These are phyloP conservation scores for Resseliella maxima DNA, from an alignment of 2,888 invertebrate species.

Conservation along the genomic window DNA sequence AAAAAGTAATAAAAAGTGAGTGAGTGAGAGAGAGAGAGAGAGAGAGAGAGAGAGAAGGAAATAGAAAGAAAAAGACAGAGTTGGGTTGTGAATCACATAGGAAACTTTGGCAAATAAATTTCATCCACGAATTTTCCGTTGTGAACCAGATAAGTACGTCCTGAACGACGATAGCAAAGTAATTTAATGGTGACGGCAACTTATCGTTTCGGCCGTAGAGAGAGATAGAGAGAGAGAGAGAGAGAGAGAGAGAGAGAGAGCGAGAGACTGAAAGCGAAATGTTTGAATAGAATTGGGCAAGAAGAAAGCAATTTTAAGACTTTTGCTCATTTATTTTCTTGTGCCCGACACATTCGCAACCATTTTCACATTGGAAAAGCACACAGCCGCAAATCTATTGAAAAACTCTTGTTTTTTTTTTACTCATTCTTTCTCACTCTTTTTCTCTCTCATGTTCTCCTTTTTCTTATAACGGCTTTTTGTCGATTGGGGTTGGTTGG, in stretches of 20 bases:
- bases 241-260: no score
- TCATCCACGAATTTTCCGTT: conserved; percentile 7
- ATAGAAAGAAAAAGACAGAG: not conserved
- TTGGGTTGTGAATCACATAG: not conserved
- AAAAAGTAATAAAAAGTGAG: not conserved
- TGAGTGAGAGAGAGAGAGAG: not conserved
- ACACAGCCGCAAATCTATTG: conserved; percentile 21
- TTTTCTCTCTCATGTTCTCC: not conserved
- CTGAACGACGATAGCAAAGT: conserved; percentile 12
- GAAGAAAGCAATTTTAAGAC: conserved; percentile 33
- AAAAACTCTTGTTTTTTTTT: not conserved
- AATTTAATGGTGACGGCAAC: conserved; percentile 51
- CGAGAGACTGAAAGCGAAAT: not conserved
- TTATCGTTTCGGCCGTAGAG: conserved; percentile 41
- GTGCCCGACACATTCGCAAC: conserved; percentile 29
- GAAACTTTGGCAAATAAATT: conserved; percentile 38
- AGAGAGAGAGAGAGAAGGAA: not conserved
- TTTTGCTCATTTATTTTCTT: conserved; percentile 45
- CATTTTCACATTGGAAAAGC: not conserved
- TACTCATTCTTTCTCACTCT: not conserved
- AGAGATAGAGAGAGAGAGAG: no score
- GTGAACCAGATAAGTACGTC: conserved; percentile 27
- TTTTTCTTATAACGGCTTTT: not conserved
- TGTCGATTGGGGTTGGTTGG: not conserved
- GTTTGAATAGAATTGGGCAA: not conserved